Percentiles rank a stretch among this genome's conserved stretches.
Evolutionary conservation across 1,140 invertebrate genomes (phyloP).

Genomic region (Bombus affinis): DNA sequence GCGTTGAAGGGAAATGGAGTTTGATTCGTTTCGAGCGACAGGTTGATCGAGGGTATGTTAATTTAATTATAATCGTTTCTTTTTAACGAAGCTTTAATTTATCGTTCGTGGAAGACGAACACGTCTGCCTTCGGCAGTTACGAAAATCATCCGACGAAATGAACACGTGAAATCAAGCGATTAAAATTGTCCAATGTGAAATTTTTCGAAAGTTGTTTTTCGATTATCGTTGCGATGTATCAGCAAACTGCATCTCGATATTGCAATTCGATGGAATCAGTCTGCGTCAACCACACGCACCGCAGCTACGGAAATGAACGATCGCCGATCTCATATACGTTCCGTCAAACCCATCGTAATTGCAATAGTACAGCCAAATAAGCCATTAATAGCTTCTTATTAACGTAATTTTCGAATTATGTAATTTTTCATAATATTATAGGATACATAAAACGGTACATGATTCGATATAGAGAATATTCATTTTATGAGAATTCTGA

Average conservation of each 20-base stretch:
- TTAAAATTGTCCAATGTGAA: background rate
- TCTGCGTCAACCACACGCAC: conserved; percentile 10
- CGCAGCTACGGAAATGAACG: conserved; percentile 39
- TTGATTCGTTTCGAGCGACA: background rate
- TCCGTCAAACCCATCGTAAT: background rate
- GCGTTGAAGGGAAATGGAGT: background rate
- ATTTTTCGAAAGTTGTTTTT: background rate
- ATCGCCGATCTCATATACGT: conserved; percentile 2
- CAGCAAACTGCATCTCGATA: background rate
- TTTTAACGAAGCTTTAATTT: background rate
- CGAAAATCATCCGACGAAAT: too few relatives aligned
- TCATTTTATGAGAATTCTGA: too few relatives aligned
- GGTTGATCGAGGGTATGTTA: background rate
- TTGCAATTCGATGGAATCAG: conserved; percentile 49
- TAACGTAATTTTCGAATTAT: background rate
- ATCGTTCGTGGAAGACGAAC: background rate
- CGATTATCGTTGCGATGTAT: background rate
- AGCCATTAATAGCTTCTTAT: background rate
- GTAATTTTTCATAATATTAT: background rate
- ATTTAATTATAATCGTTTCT: background rate
- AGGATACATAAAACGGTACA: too few relatives aligned
- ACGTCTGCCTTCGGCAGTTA: too few relatives aligned
- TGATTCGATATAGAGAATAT: too few relatives aligned
- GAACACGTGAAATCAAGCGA: background rate
- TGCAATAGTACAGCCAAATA: background rate